These are phyloP conservation scores for Chironomus striatipennis DNA, from an alignment of 1,140 invertebrate species.

Conservation along the genomic window DNA sequence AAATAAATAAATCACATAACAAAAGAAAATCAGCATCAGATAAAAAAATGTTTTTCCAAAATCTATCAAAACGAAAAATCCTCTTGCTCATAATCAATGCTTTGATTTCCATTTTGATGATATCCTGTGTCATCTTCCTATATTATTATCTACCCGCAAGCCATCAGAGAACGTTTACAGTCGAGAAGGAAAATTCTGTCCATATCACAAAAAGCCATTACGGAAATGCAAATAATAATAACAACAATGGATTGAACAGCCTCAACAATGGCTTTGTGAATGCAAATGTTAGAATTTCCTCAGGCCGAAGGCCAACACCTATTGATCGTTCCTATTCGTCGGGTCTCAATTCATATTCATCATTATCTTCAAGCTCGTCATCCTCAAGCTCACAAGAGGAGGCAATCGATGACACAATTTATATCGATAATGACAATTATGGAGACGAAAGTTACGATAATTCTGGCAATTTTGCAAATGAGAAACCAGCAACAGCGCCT, in stretches of 20 bases:
- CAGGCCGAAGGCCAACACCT: background rate
- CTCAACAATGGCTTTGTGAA: background rate
- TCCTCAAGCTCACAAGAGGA: background rate
- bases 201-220: slow-evolving; percentile 15
- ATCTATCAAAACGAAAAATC: slow-evolving; percentile 5
- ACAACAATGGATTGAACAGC: background rate
- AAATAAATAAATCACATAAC: no score
- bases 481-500: background rate
- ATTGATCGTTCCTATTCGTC: background rate
- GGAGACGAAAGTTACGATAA: slow-evolving; percentile 13
- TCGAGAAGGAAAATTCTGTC: background rate
- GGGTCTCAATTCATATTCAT: no score
- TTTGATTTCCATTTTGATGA: slow-evolving; percentile 6
- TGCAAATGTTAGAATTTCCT: slow-evolving; percentile 16
- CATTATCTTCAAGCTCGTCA: no score
- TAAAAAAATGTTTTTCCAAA: slow-evolving; percentile 20
- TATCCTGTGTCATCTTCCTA: slow-evolving; percentile 15
- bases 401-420: slow-evolving; percentile 2
- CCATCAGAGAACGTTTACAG: background rate
- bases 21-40: no score
- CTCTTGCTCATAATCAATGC: slow-evolving; percentile 16
- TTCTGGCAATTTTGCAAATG: slow-evolving; percentile 18
- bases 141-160: slow-evolving; percentile 1
- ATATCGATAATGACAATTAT: slow-evolving; percentile 16
- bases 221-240: background rate